These are phyloP conservation scores for Phoenicopterus ruber DNA, from an alignment of 2,113 vertebrate species.

Conservation along the genomic window DNA sequence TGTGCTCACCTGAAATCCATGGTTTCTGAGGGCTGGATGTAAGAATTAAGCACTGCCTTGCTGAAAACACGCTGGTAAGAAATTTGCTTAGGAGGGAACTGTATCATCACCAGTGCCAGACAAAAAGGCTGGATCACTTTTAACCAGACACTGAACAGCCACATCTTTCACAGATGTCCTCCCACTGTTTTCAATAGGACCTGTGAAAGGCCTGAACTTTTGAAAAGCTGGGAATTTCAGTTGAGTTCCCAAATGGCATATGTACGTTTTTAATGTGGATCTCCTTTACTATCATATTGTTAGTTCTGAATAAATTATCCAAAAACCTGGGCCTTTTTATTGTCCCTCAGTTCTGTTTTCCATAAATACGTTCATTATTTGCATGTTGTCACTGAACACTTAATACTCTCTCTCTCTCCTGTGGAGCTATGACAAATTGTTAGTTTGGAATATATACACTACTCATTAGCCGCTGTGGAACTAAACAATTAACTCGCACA, in stretches of 20 bases:
- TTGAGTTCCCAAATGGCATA: background rate
- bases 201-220: background rate
- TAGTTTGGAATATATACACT: background rate
- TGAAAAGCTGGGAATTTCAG: background rate
- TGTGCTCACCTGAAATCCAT: background rate
- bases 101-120: background rate
- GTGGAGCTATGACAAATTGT: background rate
- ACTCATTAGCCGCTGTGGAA: background rate
- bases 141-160: background rate
- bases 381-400: background rate
- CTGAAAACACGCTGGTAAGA: background rate
- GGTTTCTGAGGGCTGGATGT: background rate
- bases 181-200: background rate
- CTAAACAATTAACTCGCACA: background rate
- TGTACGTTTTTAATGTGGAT: background rate
- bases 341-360: background rate
- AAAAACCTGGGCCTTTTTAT: background rate
- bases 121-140: background rate
- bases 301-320: conserved; percentile 5
- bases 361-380: background rate
- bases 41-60: background rate
- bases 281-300: background rate
- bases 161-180: background rate
- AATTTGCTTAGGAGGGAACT: background rate
- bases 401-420: background rate